These are phyloP conservation scores for Neopipo cinnamomea DNA, from an alignment of 2,113 vertebrate genomes.

Conservation along the genomic window DNA sequence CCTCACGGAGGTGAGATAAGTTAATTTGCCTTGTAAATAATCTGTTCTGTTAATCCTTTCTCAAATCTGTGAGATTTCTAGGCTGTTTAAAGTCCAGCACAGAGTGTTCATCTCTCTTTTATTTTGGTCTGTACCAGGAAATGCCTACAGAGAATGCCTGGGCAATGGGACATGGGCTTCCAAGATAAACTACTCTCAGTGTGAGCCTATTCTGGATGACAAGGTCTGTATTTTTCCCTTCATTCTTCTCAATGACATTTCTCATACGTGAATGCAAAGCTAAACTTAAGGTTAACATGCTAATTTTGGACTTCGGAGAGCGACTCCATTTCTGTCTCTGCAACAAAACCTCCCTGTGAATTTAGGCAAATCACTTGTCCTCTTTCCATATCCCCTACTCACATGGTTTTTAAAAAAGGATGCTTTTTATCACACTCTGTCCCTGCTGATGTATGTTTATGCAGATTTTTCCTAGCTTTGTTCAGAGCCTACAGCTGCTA, in stretches of 20 bases:
- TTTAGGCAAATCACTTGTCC: background rate
- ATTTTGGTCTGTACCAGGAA: slow-evolving; percentile 76
- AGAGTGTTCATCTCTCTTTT: slow-evolving; percentile 26
- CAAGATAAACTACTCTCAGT: slow-evolving; percentile 94
- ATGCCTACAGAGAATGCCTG: slow-evolving; percentile 91
- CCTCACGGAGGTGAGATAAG: background rate
- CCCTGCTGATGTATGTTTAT: background rate
- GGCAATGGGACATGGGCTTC: slow-evolving; percentile 95
- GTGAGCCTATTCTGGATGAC: slow-evolving; percentile 92
- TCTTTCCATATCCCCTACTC: background rate
- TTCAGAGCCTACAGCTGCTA: background rate
- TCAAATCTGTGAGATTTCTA: background rate
- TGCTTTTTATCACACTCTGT: background rate
- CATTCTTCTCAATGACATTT: background rate
- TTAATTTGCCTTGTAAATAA: background rate
- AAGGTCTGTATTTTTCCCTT: slow-evolving; percentile 79
- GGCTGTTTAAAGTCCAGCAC: background rate
- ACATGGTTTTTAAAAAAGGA: background rate
- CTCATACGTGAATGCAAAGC: background rate
- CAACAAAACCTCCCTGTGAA: background rate
- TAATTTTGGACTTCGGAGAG: background rate
- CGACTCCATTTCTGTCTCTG: background rate
- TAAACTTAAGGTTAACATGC: background rate
- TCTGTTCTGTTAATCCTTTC: background rate
- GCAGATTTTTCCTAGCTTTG: slow-evolving; percentile 29